Base-by-base conservation (phyloP, 2,797 vertebrate species). In the Merluccius polli region DNA sequence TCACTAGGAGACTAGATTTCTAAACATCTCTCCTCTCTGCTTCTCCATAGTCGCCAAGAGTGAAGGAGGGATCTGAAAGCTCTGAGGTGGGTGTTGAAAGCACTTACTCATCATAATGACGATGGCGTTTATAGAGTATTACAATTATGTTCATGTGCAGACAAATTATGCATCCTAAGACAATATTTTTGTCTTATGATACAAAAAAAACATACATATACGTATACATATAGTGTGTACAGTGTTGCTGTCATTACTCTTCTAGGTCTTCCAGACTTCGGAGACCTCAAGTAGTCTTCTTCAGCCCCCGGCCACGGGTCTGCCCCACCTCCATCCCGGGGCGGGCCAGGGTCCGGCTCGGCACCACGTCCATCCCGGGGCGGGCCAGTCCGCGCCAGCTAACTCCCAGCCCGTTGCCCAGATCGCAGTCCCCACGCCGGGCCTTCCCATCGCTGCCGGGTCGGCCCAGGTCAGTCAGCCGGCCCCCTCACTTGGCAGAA, bases 41-140 rank as follows among this genome's bases (percentile, higher is more conserved):
- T 81, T 81, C 81, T 76, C 89, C 84, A n/a, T 82, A 99, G 98
- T 99, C 97, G 83, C 98, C 97, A n/a, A 94, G 98, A 93, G 97
- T 99, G 87, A 99, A 97, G 92, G 97, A 99, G 79, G 94, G 94
- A 75, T 81, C 93, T 44, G 93, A 95, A 86, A 95, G 95, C 88
- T 95, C 96, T 1, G 97, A 98, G 95, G 98, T 99, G 86, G 92
- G 95, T 89, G 33, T 76, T 16, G n/a, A 27, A 70, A 12, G 1
- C 21, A 32, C 4, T 35, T 16, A 73, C 15, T 48, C 48, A 44
- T 32, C 11, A 11, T 4, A 13, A 65, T 27, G 2, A 27, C 27
- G 59, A 63, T 65, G 24, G 27, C 27, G 24, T 27, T 24, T 48
- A 27, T 18, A 24, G 2, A 59, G 52, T 59, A 13, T 13, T 48